These are phyloP conservation scores for Xylocampa areola DNA, from an alignment of 2,888 invertebrate genomes.

Conservation along the genomic window DNA sequence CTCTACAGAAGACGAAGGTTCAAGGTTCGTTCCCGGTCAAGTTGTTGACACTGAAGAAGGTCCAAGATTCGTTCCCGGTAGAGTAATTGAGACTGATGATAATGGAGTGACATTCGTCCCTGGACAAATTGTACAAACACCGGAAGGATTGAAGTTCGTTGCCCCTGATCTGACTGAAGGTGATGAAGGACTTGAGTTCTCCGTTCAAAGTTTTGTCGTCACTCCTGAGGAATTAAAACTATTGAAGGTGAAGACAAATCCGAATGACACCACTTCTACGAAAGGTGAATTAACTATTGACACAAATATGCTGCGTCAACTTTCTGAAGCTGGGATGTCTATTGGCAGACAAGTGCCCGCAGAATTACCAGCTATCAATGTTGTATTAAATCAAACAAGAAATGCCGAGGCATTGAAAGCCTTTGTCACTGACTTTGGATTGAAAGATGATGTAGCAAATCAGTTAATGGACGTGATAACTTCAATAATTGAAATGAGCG, in stretches of 20 bases:
- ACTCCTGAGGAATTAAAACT: conserved; percentile 87
- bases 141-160: conserved; percentile 92
- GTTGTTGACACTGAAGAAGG: conserved; percentile 93
- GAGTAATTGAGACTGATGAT: conserved; percentile 92
- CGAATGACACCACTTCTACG: conserved; percentile 86
- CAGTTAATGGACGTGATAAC: conserved; percentile 86
- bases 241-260: conserved; percentile 86
- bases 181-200: conserved; percentile 92
- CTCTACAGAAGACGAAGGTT: conserved; percentile 90
- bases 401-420: conserved; percentile 86
- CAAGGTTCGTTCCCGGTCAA: conserved; percentile 91
- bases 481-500: conserved; percentile 88
- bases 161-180: conserved; percentile 92
- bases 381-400: conserved; percentile 86
- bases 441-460: conserved; percentile 88
- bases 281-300: conserved; percentile 91
- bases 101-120: conserved; percentile 94
- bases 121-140: conserved; percentile 93
- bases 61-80: conserved; percentile 92
- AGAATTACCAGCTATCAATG: conserved; percentile 91
- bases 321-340: conserved; percentile 92
- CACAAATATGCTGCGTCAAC: conserved; percentile 91
- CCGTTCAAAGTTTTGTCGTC: conserved; percentile 92
- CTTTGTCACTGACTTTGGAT: conserved; percentile 84
- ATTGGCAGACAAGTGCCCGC: conserved; percentile 91